Percentiles rank a stretch among this genome's conserved stretches.
These are phyloP conservation scores for Encarsia formosa DNA, from an alignment of 2,888 invertebrate species.

Conservation along the genomic window DNA sequence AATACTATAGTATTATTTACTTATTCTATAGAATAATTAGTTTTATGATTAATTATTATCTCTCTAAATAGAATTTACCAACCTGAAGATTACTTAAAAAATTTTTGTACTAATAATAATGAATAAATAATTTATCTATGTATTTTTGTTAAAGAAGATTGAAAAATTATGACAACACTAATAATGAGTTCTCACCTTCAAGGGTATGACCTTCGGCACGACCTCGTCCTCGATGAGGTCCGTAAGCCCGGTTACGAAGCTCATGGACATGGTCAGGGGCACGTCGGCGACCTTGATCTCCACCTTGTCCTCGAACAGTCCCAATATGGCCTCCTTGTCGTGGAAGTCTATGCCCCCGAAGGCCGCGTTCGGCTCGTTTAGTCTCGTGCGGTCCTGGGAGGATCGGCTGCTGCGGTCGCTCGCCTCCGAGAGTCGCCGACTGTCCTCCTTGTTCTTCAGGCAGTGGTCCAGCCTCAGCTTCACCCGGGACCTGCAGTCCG, in stretches of 20 bases:
- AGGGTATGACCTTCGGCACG: slow-evolving; percentile 72
- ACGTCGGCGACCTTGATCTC: slow-evolving; percentile 66
- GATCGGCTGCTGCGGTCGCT: slow-evolving; percentile 33
- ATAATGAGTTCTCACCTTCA: slow-evolving; percentile 59
- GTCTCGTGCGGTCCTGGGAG: slow-evolving; percentile 30
- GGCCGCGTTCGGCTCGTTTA: slow-evolving; percentile 43
- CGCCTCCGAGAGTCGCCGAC: slow-evolving; percentile 36
- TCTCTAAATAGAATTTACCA: no score
- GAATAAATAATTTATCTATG: no score
- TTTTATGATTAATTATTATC: no score
- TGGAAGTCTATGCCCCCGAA: slow-evolving; percentile 47
- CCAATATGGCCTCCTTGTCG: slow-evolving; percentile 50
- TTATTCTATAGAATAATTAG: no score
- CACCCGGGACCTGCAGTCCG: slow-evolving; percentile 57
- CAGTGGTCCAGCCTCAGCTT: slow-evolving; percentile 62
- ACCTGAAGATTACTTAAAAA: no score
- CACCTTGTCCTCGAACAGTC: slow-evolving; percentile 55
- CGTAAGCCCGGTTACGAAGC: slow-evolving; percentile 73
- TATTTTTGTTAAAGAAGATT: background rate
- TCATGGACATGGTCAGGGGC: slow-evolving; percentile 69
- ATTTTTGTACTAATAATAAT: no score
- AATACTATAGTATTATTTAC: no score
- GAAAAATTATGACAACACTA: background rate
- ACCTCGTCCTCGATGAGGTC: slow-evolving; percentile 88
- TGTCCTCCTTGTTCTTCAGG: slow-evolving; percentile 48